Conservation (phyloP, 2,888 invertebrate genomes). For the Cenopis cana region DNA sequence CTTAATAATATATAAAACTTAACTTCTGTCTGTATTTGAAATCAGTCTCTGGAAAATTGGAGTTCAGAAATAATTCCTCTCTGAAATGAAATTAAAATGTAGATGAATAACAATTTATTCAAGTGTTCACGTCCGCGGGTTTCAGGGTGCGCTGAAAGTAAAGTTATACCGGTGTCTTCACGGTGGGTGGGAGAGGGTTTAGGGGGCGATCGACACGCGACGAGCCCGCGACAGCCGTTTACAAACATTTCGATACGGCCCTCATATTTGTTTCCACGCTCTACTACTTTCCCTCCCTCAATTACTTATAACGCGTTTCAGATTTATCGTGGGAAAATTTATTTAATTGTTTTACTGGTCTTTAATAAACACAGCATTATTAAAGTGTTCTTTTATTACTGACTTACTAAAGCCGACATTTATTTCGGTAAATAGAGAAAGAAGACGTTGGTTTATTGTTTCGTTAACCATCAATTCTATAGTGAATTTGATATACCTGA, state of each 20-base stretch:
- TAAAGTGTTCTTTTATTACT: slow-evolving; percentile 21
- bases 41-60: background rate
- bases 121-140: slow-evolving; percentile 31
- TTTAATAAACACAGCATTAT: slow-evolving; percentile 30
- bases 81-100: slow-evolving; percentile 35
- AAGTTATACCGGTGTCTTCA: slow-evolving; percentile 34
- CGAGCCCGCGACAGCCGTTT: slow-evolving; percentile 67
- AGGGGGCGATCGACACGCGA: slow-evolving; percentile 77
- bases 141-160: slow-evolving; percentile 15
- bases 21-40: slow-evolving; percentile 1
- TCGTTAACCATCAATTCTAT: slow-evolving; percentile 39
- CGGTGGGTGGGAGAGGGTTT: slow-evolving; percentile 46
- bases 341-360: slow-evolving; percentile 35
- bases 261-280: slow-evolving; percentile 76
- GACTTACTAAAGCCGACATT: slow-evolving; percentile 1
- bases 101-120: slow-evolving; percentile 40
- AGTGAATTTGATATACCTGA: slow-evolving; percentile 39
- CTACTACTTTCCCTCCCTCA: slow-evolving; percentile 66
- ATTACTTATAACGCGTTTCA: slow-evolving; percentile 54
- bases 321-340: slow-evolving; percentile 43
- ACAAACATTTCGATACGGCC: slow-evolving; percentile 80
- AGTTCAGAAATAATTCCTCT: background rate
- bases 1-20: background rate
- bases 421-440: slow-evolving; percentile 25
- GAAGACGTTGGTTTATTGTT: slow-evolving; percentile 30